Percentiles rank a stretch among this genome's conserved stretches.
Conservation (phyloP, 2,888 invertebrate genomes). For the Halocaridina rubra region DNA sequence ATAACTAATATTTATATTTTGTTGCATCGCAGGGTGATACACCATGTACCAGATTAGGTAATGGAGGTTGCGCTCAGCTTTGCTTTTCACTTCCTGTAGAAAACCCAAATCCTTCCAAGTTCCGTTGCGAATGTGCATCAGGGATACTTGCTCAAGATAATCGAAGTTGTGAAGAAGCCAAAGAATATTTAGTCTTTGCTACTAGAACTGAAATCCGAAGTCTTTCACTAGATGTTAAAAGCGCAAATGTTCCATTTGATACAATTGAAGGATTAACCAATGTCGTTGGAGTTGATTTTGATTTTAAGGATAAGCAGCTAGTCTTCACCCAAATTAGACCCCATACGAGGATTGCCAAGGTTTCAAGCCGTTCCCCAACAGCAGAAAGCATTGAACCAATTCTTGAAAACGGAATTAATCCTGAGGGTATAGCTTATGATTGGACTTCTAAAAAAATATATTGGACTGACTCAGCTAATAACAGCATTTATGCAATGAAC, state of each 20-base stretch:
- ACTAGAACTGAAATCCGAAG: constrained; percentile 94
- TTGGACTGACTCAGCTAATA: constrained; percentile 96
- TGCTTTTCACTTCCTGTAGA: constrained; percentile 89
- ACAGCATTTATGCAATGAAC: constrained; percentile 95
- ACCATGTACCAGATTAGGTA: constrained; percentile 80
- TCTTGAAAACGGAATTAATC: constrained; percentile 82
- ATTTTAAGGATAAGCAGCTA: constrained; percentile 86
- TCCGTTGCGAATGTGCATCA: constrained; percentile 91
- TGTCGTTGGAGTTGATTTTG: constrained; percentile 95
- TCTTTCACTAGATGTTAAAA: constrained; percentile 86
- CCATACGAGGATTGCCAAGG: constrained; percentile 87
- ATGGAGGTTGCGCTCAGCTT: constrained; percentile 91
- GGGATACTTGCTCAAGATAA: constrained; percentile 78
- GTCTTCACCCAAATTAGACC: constrained; percentile 94
- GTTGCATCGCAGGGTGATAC: constrained; percentile 73
- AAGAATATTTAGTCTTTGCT: constrained; percentile 92
- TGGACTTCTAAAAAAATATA: constrained; percentile 98
- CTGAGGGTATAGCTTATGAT: constrained; percentile 94
- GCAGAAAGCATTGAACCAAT: constrained; percentile 76
- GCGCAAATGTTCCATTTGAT: constrained; percentile 85
- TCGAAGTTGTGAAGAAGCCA: constrained; percentile 81
- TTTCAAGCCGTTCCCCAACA: constrained; percentile 79
- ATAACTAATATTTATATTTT: no score
- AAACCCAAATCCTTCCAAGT: constrained; percentile 66
- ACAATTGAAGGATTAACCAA: constrained; percentile 82